Percentiles rank a stretch among this genome's conserved stretches.
Evolutionary conservation across 2,113 vertebrate genomes (phyloP).

Genomic region (Aplodontia rufa): DNA sequence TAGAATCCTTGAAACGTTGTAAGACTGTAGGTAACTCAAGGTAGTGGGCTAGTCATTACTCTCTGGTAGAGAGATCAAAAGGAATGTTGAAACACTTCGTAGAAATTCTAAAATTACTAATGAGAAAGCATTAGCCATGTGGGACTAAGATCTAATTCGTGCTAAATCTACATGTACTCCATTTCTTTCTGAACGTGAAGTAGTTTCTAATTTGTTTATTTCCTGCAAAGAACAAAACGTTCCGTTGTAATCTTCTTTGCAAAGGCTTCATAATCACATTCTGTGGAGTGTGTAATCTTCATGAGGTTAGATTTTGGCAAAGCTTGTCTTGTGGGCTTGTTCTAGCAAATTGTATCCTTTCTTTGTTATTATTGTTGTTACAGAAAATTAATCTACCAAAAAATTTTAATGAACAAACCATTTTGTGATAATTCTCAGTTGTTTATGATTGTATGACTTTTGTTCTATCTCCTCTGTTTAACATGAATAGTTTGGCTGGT

Average conservation of each 20-base stretch:
- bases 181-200: not conserved
- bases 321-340: not conserved
- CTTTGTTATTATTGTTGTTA: not conserved
- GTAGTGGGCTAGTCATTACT: not conserved
- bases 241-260: not conserved
- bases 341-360: not conserved
- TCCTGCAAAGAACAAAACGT: not conserved
- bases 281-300: not conserved
- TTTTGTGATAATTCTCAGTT: not conserved
- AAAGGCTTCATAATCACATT: not conserved
- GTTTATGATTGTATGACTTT: not conserved
- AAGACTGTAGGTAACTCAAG: not conserved
- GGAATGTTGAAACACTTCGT: not conserved
- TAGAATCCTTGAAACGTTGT: not conserved
- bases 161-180: not conserved
- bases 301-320: not conserved
- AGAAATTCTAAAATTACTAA: not conserved
- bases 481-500: not conserved
- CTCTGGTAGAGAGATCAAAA: not conserved
- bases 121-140: not conserved
- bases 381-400: not conserved
- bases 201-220: not conserved
- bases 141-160: not conserved
- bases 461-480: not conserved
- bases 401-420: not conserved